These are phyloP conservation scores for Alviniconcha marisindica DNA, from an alignment of 1,140 invertebrate species.

Conservation along the genomic window DNA sequence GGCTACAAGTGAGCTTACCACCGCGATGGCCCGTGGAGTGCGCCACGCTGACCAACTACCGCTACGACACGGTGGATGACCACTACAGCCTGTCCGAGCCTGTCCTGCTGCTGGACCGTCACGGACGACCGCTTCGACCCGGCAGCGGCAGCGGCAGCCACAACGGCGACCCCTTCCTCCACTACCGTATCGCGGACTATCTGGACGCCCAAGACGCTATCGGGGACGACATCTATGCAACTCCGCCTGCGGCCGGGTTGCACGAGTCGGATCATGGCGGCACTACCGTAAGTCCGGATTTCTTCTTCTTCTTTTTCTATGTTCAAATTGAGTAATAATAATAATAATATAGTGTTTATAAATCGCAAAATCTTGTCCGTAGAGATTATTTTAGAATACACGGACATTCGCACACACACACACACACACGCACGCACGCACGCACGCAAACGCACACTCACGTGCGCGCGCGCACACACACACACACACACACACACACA, in stretches of 20 bases:
- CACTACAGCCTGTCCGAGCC: neutral
- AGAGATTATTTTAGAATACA: no score
- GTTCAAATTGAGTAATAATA: no score
- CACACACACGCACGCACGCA: no score
- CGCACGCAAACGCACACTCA: no score
- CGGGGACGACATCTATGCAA: neutral
- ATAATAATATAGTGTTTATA: no score
- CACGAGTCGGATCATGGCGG: neutral
- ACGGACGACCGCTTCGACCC: neutral
- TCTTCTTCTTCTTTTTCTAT: no score
- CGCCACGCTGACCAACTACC: slow-evolving; percentile 22
- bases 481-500: no score
- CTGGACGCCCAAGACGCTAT: neutral
- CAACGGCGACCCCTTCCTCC: neutral
- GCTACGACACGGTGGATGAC: neutral
- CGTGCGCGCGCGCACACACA: no score
- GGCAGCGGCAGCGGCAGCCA: neutral
- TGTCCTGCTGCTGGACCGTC: neutral
- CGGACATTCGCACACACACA: no score
- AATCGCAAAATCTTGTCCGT: no score
- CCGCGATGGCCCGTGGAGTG: neutral
- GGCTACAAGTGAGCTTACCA: slow-evolving; percentile 4
- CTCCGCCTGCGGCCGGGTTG: no score
- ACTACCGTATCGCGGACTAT: neutral
- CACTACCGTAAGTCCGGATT: neutral